These are phyloP conservation scores for Brachystomella parvula DNA, from an alignment of 1,140 invertebrate genomes.

Conservation along the genomic window DNA sequence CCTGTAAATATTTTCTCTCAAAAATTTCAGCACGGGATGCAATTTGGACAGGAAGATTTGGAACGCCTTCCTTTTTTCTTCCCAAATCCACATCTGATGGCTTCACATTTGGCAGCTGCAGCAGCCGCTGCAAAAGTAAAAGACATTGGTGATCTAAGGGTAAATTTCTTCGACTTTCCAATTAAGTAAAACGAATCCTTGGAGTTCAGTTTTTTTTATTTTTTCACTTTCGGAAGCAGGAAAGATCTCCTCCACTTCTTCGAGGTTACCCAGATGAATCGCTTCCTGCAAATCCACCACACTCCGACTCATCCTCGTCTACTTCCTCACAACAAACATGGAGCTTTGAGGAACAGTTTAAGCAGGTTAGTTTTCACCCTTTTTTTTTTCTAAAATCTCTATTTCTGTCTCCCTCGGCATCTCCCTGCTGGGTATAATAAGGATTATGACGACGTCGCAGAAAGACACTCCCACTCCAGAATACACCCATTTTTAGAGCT, in stretches of 20 bases:
- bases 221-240: slow-evolving; percentile 14
- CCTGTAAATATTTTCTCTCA: neutral
- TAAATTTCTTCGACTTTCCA: neutral
- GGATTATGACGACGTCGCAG: too few relatives aligned
- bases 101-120: slow-evolving; percentile 37
- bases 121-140: slow-evolving; percentile 36
- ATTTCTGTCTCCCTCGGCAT: neutral
- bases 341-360: slow-evolving; percentile 39
- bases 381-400: neutral
- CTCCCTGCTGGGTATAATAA: too few relatives aligned
- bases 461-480: too few relatives aligned
- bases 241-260: slow-evolving; percentile 35
- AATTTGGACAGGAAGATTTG: slow-evolving; percentile 32
- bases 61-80: slow-evolving; percentile 34
- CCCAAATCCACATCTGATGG: slow-evolving; percentile 32
- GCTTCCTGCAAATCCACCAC: slow-evolving; percentile 33
- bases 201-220: slow-evolving; percentile 16
- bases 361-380: slow-evolving; percentile 36
- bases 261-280: slow-evolving; percentile 31
- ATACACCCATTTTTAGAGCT: too few relatives aligned
- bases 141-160: slow-evolving; percentile 21
- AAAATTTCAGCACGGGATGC: slow-evolving; percentile 27
- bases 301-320: slow-evolving; percentile 33
- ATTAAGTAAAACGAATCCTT: neutral
- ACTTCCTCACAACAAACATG: slow-evolving; percentile 38